Conservation (phyloP, 2,888 invertebrate species). For the Ophioninae sp. region DNA sequence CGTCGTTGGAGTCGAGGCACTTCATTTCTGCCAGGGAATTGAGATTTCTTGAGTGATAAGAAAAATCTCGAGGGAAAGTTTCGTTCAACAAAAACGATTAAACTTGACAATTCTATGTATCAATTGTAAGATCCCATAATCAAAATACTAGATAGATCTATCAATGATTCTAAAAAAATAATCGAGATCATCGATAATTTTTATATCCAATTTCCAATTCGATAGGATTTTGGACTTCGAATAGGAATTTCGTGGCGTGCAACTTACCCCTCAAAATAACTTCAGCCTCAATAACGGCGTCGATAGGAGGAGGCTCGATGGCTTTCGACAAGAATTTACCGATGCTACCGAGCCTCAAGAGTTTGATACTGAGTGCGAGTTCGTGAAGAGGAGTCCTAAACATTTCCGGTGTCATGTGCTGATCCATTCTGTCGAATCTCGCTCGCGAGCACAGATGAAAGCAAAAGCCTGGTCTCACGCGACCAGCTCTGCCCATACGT, state of each 20-base stretch:
- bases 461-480: conserved; percentile 96
- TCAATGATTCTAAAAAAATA: not conserved
- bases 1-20: conserved; percentile 93
- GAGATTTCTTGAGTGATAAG: not conserved
- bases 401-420: conserved; percentile 98
- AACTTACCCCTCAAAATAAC: conserved; percentile 84
- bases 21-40: conserved; percentile 88
- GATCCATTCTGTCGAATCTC: conserved; percentile 88
- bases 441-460: conserved; percentile 94
- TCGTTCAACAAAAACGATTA: not conserved
- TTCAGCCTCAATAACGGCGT: conserved; percentile 99
- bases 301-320: conserved; percentile 97
- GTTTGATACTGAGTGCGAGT: conserved; percentile 93
- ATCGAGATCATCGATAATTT: not conserved
- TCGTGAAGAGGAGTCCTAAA: conserved; percentile 98
- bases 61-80: not conserved
- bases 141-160: not conserved
- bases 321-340: conserved; percentile 97
- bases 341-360: conserved; percentile 94
- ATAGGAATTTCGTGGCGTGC: not conserved
- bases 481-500: conserved; percentile 96
- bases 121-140: not conserved
- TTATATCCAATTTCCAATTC: not conserved
- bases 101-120: not conserved
- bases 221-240: not conserved